phyloP scores from a whole-genome alignment of 2,113 vertebrate species.

The Phalacrocorax aristotelis region DNA sequence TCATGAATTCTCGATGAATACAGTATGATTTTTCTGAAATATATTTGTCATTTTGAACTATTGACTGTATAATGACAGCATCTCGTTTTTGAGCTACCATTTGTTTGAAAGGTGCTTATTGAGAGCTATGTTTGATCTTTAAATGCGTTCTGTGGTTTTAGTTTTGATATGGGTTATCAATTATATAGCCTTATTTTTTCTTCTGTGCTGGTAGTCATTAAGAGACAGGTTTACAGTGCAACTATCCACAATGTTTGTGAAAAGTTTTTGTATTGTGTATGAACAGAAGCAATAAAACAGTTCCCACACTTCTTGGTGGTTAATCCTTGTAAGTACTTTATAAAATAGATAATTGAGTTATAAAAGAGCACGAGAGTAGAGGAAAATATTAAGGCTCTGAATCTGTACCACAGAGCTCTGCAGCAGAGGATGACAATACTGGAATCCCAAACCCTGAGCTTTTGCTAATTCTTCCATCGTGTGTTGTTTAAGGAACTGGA shows the following conservation, averaged over 20 bases:
- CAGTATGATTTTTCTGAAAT: not conserved
- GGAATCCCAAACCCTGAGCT: not conserved
- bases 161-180: not conserved
- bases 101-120: not conserved
- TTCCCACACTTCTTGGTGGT: not conserved
- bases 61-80: not conserved
- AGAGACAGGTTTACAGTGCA: not conserved
- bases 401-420: not conserved
- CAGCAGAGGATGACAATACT: not conserved
- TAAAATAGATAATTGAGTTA: not conserved
- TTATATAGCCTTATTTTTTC: not conserved
- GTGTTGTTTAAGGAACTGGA: not conserved
- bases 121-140: not conserved
- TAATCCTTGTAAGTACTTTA: not conserved
- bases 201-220: not conserved
- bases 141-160: not conserved
- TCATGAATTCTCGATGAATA: not conserved
- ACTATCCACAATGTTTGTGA: not conserved
- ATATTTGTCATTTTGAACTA: not conserved
- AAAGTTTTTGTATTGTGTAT: not conserved
- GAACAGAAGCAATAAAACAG: no score
- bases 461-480: not conserved
- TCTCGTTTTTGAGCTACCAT: not conserved
- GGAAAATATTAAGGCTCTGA: not conserved
- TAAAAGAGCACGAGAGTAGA: not conserved